These are phyloP conservation scores for Stegodyphus dumicola DNA, from an alignment of 1,140 invertebrate species.

Conservation along the genomic window DNA sequence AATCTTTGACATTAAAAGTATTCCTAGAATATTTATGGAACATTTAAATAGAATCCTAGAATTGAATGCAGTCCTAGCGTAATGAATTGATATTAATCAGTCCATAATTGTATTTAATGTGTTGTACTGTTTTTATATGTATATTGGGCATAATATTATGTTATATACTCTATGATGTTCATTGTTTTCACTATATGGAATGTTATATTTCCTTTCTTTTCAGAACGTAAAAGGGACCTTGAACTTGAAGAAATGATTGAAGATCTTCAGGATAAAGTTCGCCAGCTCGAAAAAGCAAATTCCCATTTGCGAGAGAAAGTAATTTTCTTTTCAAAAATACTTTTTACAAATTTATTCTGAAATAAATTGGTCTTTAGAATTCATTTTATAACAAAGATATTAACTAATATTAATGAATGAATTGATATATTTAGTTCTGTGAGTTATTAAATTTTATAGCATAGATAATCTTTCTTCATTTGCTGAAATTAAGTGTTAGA, in stretches of 20 bases:
- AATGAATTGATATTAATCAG: neutral
- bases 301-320: constrained; percentile 69
- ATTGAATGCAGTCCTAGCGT: neutral
- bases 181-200: neutral
- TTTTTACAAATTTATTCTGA: too few species aligned
- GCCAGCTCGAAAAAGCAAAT: constrained; percentile 69
- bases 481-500: too few species aligned
- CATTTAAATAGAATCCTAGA: neutral
- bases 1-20: too few species aligned
- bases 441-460: too few species aligned
- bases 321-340: neutral
- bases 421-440: too few species aligned
- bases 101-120: neutral
- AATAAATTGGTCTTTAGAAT: too few species aligned
- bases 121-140: neutral
- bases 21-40: neutral
- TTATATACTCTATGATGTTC: neutral
- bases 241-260: constrained; percentile 69
- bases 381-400: too few species aligned
- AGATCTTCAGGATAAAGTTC: constrained; percentile 68
- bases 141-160: neutral
- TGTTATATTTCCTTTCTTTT: constrained; percentile 17
- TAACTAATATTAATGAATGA: too few species aligned
- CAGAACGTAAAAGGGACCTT: constrained; percentile 67
- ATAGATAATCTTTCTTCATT: too few species aligned